phyloP scores from a whole-genome alignment of 2,888 invertebrate genomes.

The Caenorhabditis panamensis region DNA sequence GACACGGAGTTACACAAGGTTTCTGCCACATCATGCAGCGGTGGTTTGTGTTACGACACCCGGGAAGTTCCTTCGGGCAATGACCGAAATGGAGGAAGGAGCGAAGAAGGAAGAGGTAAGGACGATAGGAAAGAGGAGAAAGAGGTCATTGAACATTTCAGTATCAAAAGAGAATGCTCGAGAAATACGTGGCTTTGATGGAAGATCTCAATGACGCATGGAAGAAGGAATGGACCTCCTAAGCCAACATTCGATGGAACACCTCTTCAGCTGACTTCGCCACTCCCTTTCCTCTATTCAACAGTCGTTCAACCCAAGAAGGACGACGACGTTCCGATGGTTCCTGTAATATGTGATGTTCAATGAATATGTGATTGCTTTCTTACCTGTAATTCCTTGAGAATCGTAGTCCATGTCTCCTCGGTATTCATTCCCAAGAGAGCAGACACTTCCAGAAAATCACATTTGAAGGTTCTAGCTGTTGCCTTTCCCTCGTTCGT shows the following conservation, averaged over 20 bases:
- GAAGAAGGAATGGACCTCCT: not conserved
- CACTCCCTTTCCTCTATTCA: conserved; percentile 74
- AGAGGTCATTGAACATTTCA: conserved; percentile 18
- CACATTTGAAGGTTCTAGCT: conserved; percentile 77
- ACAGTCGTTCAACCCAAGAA: conserved; percentile 68
- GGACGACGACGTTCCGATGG: conserved; percentile 49
- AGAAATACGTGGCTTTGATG: conserved; percentile 43
- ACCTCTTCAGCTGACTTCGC: conserved; percentile 78
- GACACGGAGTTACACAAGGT: conserved; percentile 33
- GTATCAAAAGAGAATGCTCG: conserved; percentile 34
- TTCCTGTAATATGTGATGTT: conserved; percentile 31
- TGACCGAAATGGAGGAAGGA: conserved; percentile 20
- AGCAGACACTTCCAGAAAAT: conserved; percentile 76
- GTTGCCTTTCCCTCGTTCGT: conserved; percentile 75
- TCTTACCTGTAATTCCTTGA: conserved; percentile 73
- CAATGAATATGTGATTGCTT: conserved; percentile 9
- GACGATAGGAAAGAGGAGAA: not conserved
- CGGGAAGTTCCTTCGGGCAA: conserved; percentile 13
- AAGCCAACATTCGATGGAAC: conserved; percentile 63
- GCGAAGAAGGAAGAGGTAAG: conserved; percentile 22
- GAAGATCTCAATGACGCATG: conserved; percentile 28
- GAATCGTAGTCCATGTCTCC: conserved; percentile 73
- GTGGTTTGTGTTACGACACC: conserved; percentile 39
- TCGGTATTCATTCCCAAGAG: conserved; percentile 76
- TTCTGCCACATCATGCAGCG: conserved; percentile 40